These are phyloP conservation scores for Luffia ferchaultella DNA, from an alignment of 2,888 invertebrate genomes.

Conservation along the genomic window DNA sequence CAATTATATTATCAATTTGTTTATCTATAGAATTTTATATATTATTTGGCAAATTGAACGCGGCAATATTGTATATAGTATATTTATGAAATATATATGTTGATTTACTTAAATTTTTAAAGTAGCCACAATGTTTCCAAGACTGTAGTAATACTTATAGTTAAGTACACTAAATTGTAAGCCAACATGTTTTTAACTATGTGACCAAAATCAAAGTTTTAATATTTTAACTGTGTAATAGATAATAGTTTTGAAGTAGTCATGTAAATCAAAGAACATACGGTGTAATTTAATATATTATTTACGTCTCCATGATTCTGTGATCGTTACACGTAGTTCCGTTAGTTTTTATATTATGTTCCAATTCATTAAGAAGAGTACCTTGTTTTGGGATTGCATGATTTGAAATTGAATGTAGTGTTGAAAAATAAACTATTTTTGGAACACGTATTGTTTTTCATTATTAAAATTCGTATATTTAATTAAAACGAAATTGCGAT, in stretches of 20 bases:
- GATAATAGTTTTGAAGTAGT: conserved; percentile 47
- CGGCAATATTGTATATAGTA: not conserved
- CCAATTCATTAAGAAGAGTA: conserved; percentile 45
- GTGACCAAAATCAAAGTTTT: conserved; percentile 55
- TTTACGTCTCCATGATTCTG: conserved; percentile 55
- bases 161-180: conserved; percentile 41
- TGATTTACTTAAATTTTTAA: not conserved
- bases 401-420: conserved; percentile 47
- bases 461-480: not conserved
- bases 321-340: conserved; percentile 52
- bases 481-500: not conserved
- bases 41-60: not conserved
- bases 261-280: conserved; percentile 42
- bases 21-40: too few species aligned
- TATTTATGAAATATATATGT: not conserved
- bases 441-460: conserved; percentile 25
- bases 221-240: conserved; percentile 45
- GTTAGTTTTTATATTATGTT: conserved; percentile 23
- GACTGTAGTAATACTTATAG: conserved; percentile 40
- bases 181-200: conserved; percentile 46
- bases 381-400: conserved; percentile 57
- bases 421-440: conserved; percentile 62
- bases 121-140: conserved; percentile 17
- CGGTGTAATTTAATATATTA: conserved; percentile 34
- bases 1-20: too few species aligned